phyloP scores from a whole-genome alignment of 1,140 invertebrate species.

The Mamestra configurata region DNA sequence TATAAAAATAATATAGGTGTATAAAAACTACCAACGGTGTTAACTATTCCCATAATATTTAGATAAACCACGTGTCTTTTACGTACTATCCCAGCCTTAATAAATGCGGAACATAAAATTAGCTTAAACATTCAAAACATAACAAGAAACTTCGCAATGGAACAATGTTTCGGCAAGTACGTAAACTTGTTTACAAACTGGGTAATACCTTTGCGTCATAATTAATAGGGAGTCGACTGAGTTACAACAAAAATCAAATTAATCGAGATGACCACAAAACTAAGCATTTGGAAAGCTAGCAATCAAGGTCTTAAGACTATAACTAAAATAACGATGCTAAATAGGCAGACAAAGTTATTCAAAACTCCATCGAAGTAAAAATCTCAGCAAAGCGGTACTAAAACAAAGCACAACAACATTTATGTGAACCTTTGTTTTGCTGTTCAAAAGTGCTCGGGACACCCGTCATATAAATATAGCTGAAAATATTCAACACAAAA shows the following conservation, averaged over 20 bases:
- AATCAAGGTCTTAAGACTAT: background rate
- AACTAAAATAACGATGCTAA: background rate
- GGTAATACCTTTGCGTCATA: conserved; percentile 40
- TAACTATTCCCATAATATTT: background rate
- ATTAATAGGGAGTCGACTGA: background rate
- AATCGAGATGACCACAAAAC: background rate
- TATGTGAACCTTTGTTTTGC: conserved; percentile 29
- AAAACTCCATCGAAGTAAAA: background rate
- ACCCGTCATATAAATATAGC: conserved; percentile 40
- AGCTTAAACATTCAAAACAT: background rate
- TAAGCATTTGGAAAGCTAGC: background rate
- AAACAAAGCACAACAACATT: conserved; percentile 30
- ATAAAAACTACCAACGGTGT: background rate
- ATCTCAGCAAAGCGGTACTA: background rate
- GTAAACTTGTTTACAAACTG: conserved; percentile 27
- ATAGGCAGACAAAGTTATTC: background rate
- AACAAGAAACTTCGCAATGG: conserved; percentile 29
- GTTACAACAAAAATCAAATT: background rate
- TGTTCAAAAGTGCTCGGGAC: conserved; percentile 35
- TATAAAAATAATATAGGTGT: background rate
- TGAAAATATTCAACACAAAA: conserved; percentile 50
- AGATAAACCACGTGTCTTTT: background rate
- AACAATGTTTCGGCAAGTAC: conserved; percentile 29
- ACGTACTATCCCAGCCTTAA: background rate
- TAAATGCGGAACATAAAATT: background rate